phyloP scores from a whole-genome alignment of 2,113 vertebrate genomes.

The Recurvirostra avosetta region DNA sequence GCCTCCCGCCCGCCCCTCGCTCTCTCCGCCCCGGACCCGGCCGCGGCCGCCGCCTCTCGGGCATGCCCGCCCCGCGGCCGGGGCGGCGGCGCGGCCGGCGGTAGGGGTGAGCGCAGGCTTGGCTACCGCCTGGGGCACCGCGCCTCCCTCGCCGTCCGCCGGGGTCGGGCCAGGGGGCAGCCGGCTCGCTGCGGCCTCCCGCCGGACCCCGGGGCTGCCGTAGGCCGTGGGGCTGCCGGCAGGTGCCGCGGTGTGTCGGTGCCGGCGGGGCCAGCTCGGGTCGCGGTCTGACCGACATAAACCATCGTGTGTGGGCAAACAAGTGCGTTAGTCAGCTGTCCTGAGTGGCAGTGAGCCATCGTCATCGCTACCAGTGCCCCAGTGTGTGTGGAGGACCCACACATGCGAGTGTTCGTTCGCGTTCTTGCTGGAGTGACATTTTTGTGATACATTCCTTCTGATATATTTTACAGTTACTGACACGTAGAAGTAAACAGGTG shows the following conservation, averaged over 20 bases:
- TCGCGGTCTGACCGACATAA: fast-evolving
- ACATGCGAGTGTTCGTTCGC: fast-evolving
- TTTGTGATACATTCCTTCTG: fast-evolving
- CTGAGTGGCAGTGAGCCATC: fast-evolving
- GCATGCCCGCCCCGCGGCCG: not conserved
- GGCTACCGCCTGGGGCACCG: not conserved
- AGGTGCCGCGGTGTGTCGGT: too few species aligned
- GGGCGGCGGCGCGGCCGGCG: not conserved
- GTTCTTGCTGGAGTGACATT: fast-evolving
- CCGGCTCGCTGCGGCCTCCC: too few species aligned
- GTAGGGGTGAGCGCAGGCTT: not conserved
- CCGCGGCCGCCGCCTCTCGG: not conserved
- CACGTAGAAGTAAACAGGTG: not conserved
- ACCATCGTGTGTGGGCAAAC: fast-evolving
- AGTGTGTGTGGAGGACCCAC: fast-evolving
- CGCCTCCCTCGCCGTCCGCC: not conserved
- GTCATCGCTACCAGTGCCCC: fast-evolving
- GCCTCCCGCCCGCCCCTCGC: not conserved
- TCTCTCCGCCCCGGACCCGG: not conserved
- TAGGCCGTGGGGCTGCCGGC: too few species aligned
- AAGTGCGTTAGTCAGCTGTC: fast-evolving
- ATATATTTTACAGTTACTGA: fast-evolving
- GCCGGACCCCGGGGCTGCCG: fast-evolving
- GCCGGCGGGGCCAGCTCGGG: not conserved
- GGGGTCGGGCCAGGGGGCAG: too few species aligned